Percentiles rank a stretch among this genome's conserved stretches.
Conservation (phyloP, 2,888 invertebrate species). For the Meiosimyza platycephala region DNA sequence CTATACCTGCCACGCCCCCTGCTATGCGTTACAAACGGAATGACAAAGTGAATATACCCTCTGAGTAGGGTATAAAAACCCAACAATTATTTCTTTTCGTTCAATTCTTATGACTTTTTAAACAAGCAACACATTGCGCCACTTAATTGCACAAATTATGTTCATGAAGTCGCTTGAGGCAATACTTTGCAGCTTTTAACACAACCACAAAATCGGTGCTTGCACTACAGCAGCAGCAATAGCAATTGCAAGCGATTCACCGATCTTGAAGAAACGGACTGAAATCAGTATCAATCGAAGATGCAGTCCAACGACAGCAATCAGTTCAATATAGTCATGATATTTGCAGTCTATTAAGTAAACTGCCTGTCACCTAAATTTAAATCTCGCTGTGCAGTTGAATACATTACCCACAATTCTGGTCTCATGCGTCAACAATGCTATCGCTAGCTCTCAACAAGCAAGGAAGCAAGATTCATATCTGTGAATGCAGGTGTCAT, state of each 20-base stretch:
- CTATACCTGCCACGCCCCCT: no score
- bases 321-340: slow-evolving; percentile 38
- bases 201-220: not conserved
- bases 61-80: no score
- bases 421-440: not conserved
- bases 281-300: not conserved
- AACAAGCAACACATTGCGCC: no score
- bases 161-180: not conserved
- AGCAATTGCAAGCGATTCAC: slow-evolving; percentile 3
- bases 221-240: not conserved
- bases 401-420: no score
- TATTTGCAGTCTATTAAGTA: slow-evolving; percentile 39
- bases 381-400: not conserved
- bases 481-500: not conserved
- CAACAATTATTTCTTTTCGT: no score
- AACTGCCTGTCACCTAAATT: slow-evolving; percentile 23
- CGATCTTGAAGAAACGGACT: not conserved
- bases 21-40: no score
- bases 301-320: not conserved
- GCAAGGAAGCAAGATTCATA: not conserved
- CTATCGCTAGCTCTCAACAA: not conserved
- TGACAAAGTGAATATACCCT: no score
- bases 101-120: no score
- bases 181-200: slow-evolving; percentile 8
- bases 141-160: slow-evolving; percentile 2